Base-by-base conservation (phyloP, 1,140 invertebrate species). In the Dufourea novaeangliae region DNA sequence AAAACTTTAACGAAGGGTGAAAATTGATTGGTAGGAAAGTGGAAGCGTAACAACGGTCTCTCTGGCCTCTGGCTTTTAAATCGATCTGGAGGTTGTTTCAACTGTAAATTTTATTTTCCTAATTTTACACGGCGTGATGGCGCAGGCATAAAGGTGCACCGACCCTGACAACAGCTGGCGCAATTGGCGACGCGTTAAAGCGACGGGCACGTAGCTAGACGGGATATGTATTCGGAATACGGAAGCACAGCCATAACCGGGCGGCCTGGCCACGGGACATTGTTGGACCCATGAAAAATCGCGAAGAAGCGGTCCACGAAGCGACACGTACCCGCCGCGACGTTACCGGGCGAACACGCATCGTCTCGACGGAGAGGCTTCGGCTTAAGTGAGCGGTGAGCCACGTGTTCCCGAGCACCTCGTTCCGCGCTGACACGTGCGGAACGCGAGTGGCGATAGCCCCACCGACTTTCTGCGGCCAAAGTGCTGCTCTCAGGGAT, bases 1-100 rank as follows among this genome's bases (percentile, higher is more conserved):
- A 76, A 76, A 76, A 76, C 52, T 59, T 50, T 68, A 32, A 61
- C 54, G 52, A 11, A 59, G 29, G 52, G 20, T 69, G 73, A 69
- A 76, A 76, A 76, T 76, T 69, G 66, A 76, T 50, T 39, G n/a
- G 54, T n/a, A n/a, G 68, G 44, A 37, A 50, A 20, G 5, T 20
- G 41, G 17, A 20, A 46, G 56, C 72, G n/a, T 6, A 8, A 2
- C 7, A 8, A 8, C 17, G 29, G 10, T 17, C 22, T 25, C 52
- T 10, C 0, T 12, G 7, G 8, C 10, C 22, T 54, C 52, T 56
- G 8, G 52, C 27, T 29, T 27, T 27, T 20, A 10, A 17, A 56
- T 56, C 25, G 25, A 56, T 27, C 11, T 4, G 20, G 12, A 27
- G 2, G 50, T 5, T 5, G 22, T 14, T 20, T 20, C 10, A 17